A percentile compares a stretch with the other conserved stretches of the same genome.
Conservation (phyloP, 2,888 invertebrate species). For the Pseudoips prasinana region DNA sequence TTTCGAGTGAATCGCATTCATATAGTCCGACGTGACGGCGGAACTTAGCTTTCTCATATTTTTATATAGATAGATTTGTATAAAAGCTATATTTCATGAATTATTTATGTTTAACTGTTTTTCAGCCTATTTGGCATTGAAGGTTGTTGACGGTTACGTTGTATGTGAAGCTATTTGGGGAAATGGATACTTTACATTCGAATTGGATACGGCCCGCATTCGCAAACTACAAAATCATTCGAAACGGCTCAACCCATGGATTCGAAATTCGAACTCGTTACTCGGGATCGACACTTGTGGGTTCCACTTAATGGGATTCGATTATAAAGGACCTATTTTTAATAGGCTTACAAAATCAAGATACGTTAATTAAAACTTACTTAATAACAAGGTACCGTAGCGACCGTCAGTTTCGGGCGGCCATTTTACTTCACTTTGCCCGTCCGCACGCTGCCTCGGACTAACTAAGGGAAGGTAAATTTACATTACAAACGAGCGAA, state of each 20-base stretch:
- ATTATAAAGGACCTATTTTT: constrained; percentile 12
- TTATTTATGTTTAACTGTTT: too few relatives aligned
- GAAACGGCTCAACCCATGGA: not conserved
- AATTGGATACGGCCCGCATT: not conserved
- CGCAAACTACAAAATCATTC: not conserved
- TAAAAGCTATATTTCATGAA: too few relatives aligned
- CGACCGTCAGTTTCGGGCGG: constrained; percentile 30
- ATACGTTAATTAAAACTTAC: constrained; percentile 44
- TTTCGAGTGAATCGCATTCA: too few relatives aligned
- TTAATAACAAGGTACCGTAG: constrained; percentile 38
- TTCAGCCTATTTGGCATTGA: too few relatives aligned
- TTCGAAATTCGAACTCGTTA: not conserved
- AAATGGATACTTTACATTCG: too few relatives aligned
- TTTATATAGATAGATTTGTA: too few relatives aligned
- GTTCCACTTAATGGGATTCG: constrained; percentile 1
- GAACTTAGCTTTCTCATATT: too few relatives aligned
- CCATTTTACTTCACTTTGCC: constrained; percentile 44
- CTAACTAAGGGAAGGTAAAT: constrained; percentile 62
- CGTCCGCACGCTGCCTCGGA: constrained; percentile 39
- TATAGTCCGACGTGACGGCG: too few relatives aligned
- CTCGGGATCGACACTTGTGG: not conserved
- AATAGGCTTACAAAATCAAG: constrained; percentile 23
- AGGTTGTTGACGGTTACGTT: too few relatives aligned
- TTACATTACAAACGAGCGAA: constrained; percentile 66
- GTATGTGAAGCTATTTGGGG: too few relatives aligned